Conservation (phyloP, 1,140 invertebrate species). For the Apis cerana region DNA sequence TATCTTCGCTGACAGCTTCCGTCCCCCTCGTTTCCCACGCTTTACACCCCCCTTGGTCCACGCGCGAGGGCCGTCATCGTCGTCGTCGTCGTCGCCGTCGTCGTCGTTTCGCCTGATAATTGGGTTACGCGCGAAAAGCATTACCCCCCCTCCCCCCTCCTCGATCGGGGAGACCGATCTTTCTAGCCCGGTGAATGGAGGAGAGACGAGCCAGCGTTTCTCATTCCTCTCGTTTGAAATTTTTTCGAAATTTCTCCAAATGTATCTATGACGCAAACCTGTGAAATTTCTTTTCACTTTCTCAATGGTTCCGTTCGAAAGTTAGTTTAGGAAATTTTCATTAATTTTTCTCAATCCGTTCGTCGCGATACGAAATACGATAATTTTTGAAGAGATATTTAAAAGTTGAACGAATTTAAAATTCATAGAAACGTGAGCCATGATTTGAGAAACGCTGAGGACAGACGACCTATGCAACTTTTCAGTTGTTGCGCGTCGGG, state of each 20-base stretch:
- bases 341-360: too few relatives aligned
- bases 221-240: too few relatives aligned
- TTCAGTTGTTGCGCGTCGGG: constrained; percentile 3
- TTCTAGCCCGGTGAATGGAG: constrained; percentile 11
- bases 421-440: too few relatives aligned
- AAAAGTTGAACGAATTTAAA: too few relatives aligned
- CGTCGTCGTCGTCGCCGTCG: background rate
- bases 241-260: too few relatives aligned
- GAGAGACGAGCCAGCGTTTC: background rate
- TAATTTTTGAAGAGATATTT: too few relatives aligned
- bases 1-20: constrained; percentile 41
- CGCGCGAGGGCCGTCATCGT: background rate
- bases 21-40: constrained; percentile 44
- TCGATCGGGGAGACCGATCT: constrained; percentile 9
- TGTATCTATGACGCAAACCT: too few relatives aligned
- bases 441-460: background rate
- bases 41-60: background rate
- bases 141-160: background rate
- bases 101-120: constrained; percentile 37
- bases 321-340: too few relatives aligned
- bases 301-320: too few relatives aligned
- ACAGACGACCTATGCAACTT: constrained; percentile 24
- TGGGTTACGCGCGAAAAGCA: constrained; percentile 49
- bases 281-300: too few relatives aligned
- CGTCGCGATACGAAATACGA: too few relatives aligned